phyloP scores from a whole-genome alignment of 2,113 vertebrate species.

The Pelodiscus sinensis region DNA sequence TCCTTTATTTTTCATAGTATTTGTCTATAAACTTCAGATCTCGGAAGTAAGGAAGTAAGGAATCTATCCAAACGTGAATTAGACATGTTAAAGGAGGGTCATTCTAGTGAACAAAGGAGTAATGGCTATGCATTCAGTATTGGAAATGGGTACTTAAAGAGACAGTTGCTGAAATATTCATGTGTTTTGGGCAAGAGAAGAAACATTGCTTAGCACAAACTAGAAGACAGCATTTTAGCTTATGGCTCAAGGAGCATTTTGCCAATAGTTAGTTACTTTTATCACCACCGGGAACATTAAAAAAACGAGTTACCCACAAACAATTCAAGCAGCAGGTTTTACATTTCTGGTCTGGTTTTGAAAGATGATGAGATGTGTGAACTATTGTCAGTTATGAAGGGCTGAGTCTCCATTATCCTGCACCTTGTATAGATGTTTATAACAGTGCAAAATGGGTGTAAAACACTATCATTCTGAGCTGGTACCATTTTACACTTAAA shows the following conservation, averaged over 20 bases:
- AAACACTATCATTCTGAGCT: background rate
- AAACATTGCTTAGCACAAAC: background rate
- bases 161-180: background rate
- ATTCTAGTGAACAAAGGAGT: background rate
- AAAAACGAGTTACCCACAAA: background rate
- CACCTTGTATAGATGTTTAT: background rate
- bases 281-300: background rate
- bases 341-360: background rate
- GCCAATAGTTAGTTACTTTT: background rate
- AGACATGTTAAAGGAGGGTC: background rate
- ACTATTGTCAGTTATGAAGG: background rate
- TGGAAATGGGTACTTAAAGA: background rate
- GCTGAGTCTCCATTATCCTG: background rate
- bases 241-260: background rate
- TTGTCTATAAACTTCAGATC: background rate
- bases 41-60: background rate
- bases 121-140: background rate
- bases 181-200: background rate
- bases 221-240: conserved; percentile 9
- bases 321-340: background rate
- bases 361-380: no score
- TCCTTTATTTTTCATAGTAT: fast-evolving
- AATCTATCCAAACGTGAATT: background rate
- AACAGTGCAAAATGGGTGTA: background rate
- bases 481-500: background rate